Conservation (phyloP, 1,140 invertebrate species). For the Panagrolaimus sp. region DNA sequence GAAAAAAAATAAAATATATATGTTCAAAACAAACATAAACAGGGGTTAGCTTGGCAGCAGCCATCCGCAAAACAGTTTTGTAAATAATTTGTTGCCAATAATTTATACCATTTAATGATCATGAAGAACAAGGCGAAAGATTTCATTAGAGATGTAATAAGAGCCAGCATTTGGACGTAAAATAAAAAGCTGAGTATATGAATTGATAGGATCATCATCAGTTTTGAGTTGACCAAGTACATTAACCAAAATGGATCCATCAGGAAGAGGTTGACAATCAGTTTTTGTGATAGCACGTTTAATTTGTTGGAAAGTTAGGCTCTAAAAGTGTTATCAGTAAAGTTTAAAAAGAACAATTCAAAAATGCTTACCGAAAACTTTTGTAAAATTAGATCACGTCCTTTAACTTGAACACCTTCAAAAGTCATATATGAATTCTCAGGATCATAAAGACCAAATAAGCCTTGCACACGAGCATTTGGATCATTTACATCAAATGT, state of each 20-base stretch:
- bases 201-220: constrained; percentile 55
- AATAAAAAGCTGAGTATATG: constrained; percentile 54
- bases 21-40: constrained; percentile 20
- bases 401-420: constrained; percentile 51
- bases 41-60: constrained; percentile 13
- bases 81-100: not conserved
- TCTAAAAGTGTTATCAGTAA: constrained; percentile 36
- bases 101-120: constrained; percentile 37
- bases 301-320: constrained; percentile 50
- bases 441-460: constrained; percentile 50
- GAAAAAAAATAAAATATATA: constrained; percentile 16
- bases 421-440: constrained; percentile 57
- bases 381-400: constrained; percentile 48
- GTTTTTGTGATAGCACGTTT: constrained; percentile 54
- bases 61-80: not conserved
- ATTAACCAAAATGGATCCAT: constrained; percentile 54
- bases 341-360: constrained; percentile 12
- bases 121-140: constrained; percentile 58
- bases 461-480: constrained; percentile 30
- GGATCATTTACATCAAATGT: constrained; percentile 54
- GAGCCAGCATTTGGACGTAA: constrained; percentile 47
- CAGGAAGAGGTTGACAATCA: constrained; percentile 53
- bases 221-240: constrained; percentile 58
- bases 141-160: constrained; percentile 57
- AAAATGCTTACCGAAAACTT: constrained; percentile 48